Evolutionary conservation across 2,888 invertebrate genomes (phyloP).

Genomic region (Gisinianus flammeolus): DNA sequence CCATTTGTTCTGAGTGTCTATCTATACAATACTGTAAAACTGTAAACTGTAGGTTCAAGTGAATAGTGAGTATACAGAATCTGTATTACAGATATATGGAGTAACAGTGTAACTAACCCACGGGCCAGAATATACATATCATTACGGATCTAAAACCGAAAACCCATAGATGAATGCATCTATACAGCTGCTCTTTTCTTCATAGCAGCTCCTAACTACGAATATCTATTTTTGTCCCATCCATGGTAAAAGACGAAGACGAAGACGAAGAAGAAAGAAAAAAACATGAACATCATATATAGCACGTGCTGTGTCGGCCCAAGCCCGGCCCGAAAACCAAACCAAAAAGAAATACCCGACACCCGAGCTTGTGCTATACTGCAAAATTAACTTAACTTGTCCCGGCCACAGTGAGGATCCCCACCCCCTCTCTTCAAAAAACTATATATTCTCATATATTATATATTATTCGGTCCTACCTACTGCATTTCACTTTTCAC

Average conservation of each 20-base stretch:
- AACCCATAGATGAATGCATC: slow-evolving; percentile 32
- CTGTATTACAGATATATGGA: too few species aligned
- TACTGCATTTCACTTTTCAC: neutral
- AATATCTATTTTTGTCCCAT: slow-evolving; percentile 52
- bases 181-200: slow-evolving; percentile 35
- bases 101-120: too few species aligned
- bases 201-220: slow-evolving; percentile 31
- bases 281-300: slow-evolving; percentile 36
- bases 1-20: too few species aligned
- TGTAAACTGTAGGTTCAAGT: too few species aligned
- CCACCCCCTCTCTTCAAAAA: neutral
- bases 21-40: too few species aligned
- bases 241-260: slow-evolving; percentile 39
- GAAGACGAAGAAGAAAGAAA: slow-evolving; percentile 25
- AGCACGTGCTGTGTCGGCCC: slow-evolving; percentile 43
- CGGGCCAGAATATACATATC: too few species aligned
- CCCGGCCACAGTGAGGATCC: slow-evolving; percentile 20
- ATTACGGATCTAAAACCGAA: too few species aligned
- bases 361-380: slow-evolving; percentile 38
- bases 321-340: slow-evolving; percentile 35
- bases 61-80: too few species aligned
- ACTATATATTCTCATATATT: neutral
- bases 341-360: slow-evolving; percentile 35
- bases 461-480: neutral
- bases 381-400: slow-evolving; percentile 47